These are phyloP conservation scores for Phaethon lepturus DNA, from an alignment of 2,113 vertebrate species.

Conservation along the genomic window DNA sequence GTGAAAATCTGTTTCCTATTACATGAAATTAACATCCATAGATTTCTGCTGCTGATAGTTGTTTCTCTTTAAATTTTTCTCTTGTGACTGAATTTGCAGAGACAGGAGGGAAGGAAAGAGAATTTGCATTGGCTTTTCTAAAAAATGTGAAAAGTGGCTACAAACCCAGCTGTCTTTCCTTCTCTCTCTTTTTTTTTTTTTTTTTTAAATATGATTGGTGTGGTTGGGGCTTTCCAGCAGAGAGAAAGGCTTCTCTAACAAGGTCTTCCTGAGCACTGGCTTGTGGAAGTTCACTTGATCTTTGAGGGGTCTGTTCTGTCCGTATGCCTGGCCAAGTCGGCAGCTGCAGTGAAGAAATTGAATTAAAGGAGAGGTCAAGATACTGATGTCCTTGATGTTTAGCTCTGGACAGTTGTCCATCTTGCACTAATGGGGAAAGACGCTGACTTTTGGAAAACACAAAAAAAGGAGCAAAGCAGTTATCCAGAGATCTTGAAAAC, in stretches of 20 bases:
- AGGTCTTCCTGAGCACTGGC: neutral
- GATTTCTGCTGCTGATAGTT: neutral
- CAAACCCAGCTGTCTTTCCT: neutral
- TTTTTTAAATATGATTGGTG: neutral
- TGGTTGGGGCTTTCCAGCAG: neutral
- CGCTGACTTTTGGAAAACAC: neutral
- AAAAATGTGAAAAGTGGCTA: neutral
- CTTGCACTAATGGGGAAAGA: neutral
- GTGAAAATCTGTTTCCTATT: slow-evolving; percentile 18
- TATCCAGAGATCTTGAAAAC: neutral
- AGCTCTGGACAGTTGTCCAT: neutral
- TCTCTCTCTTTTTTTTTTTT: neutral
- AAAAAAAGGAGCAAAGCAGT: neutral
- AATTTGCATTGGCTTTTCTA: neutral
- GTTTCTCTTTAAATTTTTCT: neutral
- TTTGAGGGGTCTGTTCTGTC: slow-evolving; percentile 11
- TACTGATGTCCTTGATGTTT: neutral
- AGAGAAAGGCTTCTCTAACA: slow-evolving; percentile 2
- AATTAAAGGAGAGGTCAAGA: neutral
- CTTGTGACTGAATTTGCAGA: neutral
- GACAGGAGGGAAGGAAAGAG: neutral
- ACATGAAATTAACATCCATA: neutral
- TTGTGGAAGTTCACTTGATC: neutral
- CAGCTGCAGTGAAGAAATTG: slow-evolving; percentile 30
- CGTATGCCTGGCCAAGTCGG: neutral